Conservation (phyloP, 2,888 invertebrate species). For the Meiosimyza platycephala region DNA sequence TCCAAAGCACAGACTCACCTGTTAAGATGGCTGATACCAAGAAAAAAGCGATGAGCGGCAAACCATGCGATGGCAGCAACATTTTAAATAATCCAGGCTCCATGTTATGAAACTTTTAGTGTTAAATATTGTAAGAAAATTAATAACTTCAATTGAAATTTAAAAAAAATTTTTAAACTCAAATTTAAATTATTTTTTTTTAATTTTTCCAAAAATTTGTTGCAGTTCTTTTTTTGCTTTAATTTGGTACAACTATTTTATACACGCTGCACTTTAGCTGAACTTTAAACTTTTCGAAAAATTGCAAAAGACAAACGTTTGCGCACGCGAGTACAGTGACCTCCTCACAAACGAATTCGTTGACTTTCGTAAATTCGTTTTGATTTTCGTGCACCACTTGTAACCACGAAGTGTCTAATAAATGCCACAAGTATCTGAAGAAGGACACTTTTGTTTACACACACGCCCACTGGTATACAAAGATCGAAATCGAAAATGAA, state of each 20-base stretch:
- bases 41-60: slow-evolving; percentile 26
- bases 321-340: slow-evolving; percentile 46
- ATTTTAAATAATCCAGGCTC: slow-evolving; percentile 40
- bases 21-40: slow-evolving; percentile 56
- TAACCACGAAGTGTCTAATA: background rate
- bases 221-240: slow-evolving; percentile 35
- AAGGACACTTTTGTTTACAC: slow-evolving; percentile 43
- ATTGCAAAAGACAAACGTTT: slow-evolving; percentile 6
- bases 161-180: background rate
- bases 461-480: slow-evolving; percentile 19
- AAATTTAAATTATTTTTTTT: background rate
- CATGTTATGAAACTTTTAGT: slow-evolving; percentile 38
- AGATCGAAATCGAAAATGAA: background rate
- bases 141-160: too few species aligned
- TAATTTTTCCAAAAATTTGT: background rate
- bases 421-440: slow-evolving; percentile 19
- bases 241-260: slow-evolving; percentile 25
- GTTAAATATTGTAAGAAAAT: background rate
- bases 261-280: slow-evolving; percentile 2
- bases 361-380: too few species aligned
- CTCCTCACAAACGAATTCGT: slow-evolving; percentile 25
- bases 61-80: slow-evolving; percentile 3
- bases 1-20: slow-evolving; percentile 52
- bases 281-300: slow-evolving; percentile 23
- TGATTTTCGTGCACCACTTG: slow-evolving; percentile 17